Evolutionary conservation across 2,888 invertebrate species (phyloP), one percentile per base, ranked within the genome.

Genomic region (Bembecia ichneumoniformis): DNA sequence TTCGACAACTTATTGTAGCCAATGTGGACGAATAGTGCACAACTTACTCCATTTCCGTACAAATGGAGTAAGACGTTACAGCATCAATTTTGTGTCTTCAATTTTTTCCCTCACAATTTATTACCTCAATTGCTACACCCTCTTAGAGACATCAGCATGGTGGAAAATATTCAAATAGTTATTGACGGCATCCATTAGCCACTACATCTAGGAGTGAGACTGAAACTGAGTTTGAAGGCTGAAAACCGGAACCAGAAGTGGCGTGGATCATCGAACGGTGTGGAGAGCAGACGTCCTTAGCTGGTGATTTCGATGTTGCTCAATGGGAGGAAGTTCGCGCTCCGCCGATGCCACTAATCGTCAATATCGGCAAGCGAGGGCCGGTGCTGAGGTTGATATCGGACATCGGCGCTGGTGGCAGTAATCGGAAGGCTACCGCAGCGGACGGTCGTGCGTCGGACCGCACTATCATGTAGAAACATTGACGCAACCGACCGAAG

Each of bases 291-390:
- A 40, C 40, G 40, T 40, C 40, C 40, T 40, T 40, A 40, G n/a
- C 11, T 14, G 40, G 13, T 40, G 40, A 14, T 40, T 40, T 40
- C 40, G 14, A 40, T 14, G 40, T 40, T 69, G 62, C 66, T 68
- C 66, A 74, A 74, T 70, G 71, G 63, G 56, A 71, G 74, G 74
- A 73, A 68, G 64, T 56, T 44, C 54, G 52, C 54, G 55, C 54
- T 51, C 54, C 57, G 52, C 53, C 54, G 58, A 17, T 16, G 43
- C 34, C 35, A 36, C 15, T 45, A 47, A 46, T 46, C 46, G 34
- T 14, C 43, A 46, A 46, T 46, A 44, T 44, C 17, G 44, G 7
- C 44, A 44, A 9, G 9, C 16, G 44, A 15, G 15, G 17, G 44
- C 44, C 28, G 28, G 28, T 28, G 28, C 28, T 28, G 28, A 28